Evolutionary conservation across 2,797 vertebrate species (phyloP).

Genomic region (Falco naumanni): DNA sequence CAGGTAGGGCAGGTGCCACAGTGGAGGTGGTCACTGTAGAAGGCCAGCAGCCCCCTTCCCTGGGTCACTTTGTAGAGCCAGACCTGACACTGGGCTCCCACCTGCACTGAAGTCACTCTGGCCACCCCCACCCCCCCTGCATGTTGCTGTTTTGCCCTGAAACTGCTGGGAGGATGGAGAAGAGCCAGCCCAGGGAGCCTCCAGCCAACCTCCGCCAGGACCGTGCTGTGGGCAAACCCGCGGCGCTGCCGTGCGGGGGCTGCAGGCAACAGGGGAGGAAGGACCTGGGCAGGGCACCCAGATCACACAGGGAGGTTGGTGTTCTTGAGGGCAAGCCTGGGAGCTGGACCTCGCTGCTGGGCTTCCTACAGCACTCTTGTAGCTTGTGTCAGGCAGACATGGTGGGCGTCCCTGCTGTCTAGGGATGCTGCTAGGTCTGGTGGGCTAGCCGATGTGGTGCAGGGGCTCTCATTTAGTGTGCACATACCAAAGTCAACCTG

Average conservation of each 20-base stretch:
- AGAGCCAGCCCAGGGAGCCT: not conserved
- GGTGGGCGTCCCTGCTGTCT: not conserved
- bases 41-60: not conserved
- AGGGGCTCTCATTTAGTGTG: not conserved
- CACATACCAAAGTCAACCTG: not conserved
- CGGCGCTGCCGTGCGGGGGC: not conserved
- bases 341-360: not conserved
- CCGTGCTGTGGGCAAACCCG: not conserved
- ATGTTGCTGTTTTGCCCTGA: not conserved
- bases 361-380: not conserved
- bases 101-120: not conserved
- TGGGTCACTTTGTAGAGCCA: not conserved
- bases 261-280: not conserved
- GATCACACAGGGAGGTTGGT: not conserved
- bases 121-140: not conserved
- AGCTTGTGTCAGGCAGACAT: not conserved
- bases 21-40: not conserved
- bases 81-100: not conserved
- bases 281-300: not conserved
- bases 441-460: not conserved
- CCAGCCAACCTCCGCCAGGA: not conserved
- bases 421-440: not conserved
- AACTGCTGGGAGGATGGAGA: not conserved
- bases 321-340: not conserved
- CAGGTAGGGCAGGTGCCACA: rapidly evolving